phyloP scores from a whole-genome alignment of 2,797 vertebrate species.

The Acrocephalus scirpaceus region DNA sequence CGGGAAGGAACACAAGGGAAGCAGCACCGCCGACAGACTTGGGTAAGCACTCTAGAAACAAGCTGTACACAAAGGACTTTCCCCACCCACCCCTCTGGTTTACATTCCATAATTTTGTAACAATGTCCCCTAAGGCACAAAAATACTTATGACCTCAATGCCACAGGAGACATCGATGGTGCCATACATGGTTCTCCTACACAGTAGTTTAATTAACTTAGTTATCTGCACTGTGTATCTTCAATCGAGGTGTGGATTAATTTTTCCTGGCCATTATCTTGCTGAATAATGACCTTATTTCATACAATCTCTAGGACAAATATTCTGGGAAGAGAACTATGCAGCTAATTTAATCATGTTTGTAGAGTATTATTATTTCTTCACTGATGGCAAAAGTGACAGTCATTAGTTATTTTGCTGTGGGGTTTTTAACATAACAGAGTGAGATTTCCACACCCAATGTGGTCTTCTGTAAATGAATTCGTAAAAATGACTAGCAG shows the following conservation, averaged over 20 bases:
- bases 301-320: slow-evolving; percentile 48
- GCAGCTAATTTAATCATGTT: slow-evolving; percentile 8
- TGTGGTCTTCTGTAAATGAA: slow-evolving; percentile 33
- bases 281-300: slow-evolving; percentile 66
- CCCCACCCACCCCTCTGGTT: slow-evolving; percentile 61
- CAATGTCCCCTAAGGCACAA: slow-evolving; percentile 76
- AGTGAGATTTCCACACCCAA: slow-evolving; percentile 35
- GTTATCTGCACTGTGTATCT: slow-evolving; percentile 67
- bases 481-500: slow-evolving; percentile 25
- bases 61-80: slow-evolving; percentile 51
- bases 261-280: slow-evolving; percentile 67
- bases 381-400: background rate
- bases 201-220: slow-evolving; percentile 71
- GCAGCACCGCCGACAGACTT: slow-evolving; percentile 24
- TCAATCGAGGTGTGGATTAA: slow-evolving; percentile 62
- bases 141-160: slow-evolving; percentile 68
- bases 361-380: background rate
- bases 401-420: background rate
- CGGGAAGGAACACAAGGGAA: slow-evolving; percentile 16
- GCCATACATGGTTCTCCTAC: slow-evolving; percentile 68
- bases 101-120: slow-evolving; percentile 61
- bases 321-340: slow-evolving; percentile 52
- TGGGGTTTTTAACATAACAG: background rate
- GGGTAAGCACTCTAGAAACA: slow-evolving; percentile 55
- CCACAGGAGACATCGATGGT: slow-evolving; percentile 71